Evolutionary conservation across 2,888 invertebrate genomes (phyloP), one percentile per base, ranked within the genome.

Genomic region (Leptopilina syphax): DNA sequence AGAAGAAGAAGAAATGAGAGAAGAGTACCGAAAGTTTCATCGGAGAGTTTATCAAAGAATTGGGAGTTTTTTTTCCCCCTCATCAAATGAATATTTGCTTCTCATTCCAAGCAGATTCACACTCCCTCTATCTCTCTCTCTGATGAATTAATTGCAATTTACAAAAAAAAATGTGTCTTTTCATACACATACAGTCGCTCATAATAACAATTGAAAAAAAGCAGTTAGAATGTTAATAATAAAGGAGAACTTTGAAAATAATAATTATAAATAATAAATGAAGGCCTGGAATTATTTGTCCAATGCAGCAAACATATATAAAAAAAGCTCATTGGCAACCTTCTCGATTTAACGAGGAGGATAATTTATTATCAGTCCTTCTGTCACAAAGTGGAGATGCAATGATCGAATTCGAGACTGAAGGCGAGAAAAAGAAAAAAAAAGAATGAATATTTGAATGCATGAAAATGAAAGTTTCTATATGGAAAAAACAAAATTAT

Each of bases 281-380:
- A 47, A 24, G 65, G n/a, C 50, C 65, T 50, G 67, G 34, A 47
- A 60, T 50, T 65, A 76, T 79, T 79, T 80, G 81, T 66, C 78
- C 80, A 85, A 82, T 83, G 84, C 57, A 82, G 84, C 85, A 84
- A 83, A 81, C 85, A 86, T 84, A 86, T 86, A 84, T 86, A 85
- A 86, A 87, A 85, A 86, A 86, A 84, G 84, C 82, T 81, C 84
- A 84, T 83, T 85, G 83, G 66, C 78, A 73, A 77, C 68, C 78
- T 73, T 68, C 79, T 79, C 78, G 70, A 82, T 70, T 44, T 77
- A 80, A 47, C 54, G 77, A 76, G 78, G 66, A 76, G 77, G 73
- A 79, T 41, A 41, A 73, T 60, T 34, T 65, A 44, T 44, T 60
- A 44, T 44, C 65, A 65, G 76, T 77, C 79, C 76, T 47, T 78